Base-by-base conservation (phyloP, 2,113 vertebrate genomes). In the Lophius piscatorius region DNA sequence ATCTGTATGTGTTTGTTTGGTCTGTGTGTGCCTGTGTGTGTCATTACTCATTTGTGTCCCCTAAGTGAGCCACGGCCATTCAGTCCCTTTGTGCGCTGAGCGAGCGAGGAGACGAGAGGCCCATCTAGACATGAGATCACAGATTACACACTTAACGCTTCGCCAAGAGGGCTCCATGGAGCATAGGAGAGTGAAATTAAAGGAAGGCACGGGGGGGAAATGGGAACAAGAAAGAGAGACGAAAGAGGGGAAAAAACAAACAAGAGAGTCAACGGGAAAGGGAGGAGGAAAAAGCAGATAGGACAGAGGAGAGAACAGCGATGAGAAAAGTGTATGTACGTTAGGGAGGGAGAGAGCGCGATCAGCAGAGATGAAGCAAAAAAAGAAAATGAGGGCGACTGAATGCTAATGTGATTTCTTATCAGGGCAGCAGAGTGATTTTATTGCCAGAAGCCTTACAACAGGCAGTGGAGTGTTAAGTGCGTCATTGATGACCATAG, bases 101-200 rank as follows among this genome's bases (percentile, higher is more conserved):
- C 38, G 67, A 63, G 74, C 20, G 68, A 75, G 86, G 74, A 78
- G 80, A 89, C 66, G 60, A 83, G 82, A 88, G 87, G 83, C 76
- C 78, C 85, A 87, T 90, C 84, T 74, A 88, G 82, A 89, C 84
- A 88, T 66, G 82, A 89, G 85, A 90, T 90, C 87, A 88, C 86
- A 89, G 87, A 90, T 91, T 90, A 91, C 87, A 86, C 82, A 91
- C 90, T 91, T 91, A 87, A 87, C 63, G 67, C 66, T 56, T 72
- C 55, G 10, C 61, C 67, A 68, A 89, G 87, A 81, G 86, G 80
- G 81, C 86, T 88, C 66, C 10, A 62, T 69, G n/a, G 54, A 61
- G 68, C 26, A 20, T 56, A 66, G 83, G 64, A 78, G 74, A 76
- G 76, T 70, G 45, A 68, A 47, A 73, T 48, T 75, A 66, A 71